Conservation (phyloP, 2,888 invertebrate species). For the Slavum lentiscoides region DNA sequence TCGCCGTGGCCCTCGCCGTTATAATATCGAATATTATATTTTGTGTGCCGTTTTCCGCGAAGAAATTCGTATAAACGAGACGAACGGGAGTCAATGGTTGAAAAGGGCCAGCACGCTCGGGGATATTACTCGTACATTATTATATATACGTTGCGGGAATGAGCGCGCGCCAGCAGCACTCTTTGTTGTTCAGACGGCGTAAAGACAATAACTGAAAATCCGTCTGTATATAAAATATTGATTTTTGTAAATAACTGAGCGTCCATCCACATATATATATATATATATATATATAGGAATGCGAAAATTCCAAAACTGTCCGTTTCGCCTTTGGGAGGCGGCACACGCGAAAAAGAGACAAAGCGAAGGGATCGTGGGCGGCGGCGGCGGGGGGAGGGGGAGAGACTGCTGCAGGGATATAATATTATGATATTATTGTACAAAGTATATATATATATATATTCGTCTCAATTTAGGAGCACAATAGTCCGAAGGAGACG, state of each 20-base stretch:
- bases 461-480: constrained; percentile 20
- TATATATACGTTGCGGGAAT: not conserved
- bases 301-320: constrained; percentile 22
- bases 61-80: no score
- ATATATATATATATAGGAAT: not conserved
- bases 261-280: not conserved
- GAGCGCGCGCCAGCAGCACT: not conserved
- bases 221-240: not conserved
- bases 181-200: not conserved
- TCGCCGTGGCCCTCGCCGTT: no score
- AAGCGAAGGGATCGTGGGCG: not conserved
- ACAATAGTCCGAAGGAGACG: not conserved
- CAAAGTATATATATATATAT: not conserved
- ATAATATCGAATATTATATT: no score
- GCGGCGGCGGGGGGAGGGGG: no score
- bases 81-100: not conserved
- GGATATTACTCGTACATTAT: not conserved
- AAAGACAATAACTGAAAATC: constrained; percentile 29
- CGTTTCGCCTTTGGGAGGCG: not conserved
- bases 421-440: not conserved
- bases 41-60: no score
- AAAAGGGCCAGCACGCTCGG: not conserved
- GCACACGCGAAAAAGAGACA: not conserved
- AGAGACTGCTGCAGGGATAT: no score
- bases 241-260: constrained; percentile 26